Conservation (phyloP, 2,888 invertebrate species). For the Cephonodes hylas region DNA sequence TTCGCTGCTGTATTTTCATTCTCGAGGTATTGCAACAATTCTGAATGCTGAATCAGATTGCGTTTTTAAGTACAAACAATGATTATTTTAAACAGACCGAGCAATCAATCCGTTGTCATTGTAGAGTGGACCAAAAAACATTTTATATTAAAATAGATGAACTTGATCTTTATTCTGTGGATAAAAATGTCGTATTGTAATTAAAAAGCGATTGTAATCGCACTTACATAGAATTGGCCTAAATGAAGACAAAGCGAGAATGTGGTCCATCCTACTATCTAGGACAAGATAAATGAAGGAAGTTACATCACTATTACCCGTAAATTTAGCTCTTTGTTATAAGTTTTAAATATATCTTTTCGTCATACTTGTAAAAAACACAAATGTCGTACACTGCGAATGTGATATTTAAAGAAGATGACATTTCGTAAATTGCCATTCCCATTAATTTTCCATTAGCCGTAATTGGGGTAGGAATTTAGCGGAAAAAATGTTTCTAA, state of each 20-base stretch:
- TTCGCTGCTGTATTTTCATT: neutral
- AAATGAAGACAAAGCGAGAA: neutral
- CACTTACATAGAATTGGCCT: neutral
- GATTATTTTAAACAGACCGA: too few species aligned
- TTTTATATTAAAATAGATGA: too few species aligned
- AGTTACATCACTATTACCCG: neutral
- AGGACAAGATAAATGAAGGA: neutral
- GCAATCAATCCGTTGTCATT: too few species aligned
- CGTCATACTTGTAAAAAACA: constrained; percentile 35
- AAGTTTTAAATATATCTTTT: neutral
- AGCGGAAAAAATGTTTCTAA: constrained; percentile 20
- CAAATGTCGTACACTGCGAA: constrained; percentile 54
- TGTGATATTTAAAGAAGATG: constrained; percentile 65
- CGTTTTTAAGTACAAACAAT: too few species aligned
- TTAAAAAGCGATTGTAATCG: too few species aligned
- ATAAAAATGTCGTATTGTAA: too few species aligned
- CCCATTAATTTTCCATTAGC: constrained; percentile 78
- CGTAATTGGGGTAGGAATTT: constrained; percentile 20
- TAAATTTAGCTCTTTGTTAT: neutral
- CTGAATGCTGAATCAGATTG: neutral
- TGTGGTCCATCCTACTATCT: neutral
- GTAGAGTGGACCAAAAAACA: too few species aligned
- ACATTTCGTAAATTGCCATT: constrained; percentile 75
- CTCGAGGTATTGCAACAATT: neutral
- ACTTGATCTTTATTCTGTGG: too few species aligned